Conservation (phyloP, 2,797 vertebrate species). For the Megalops cyprinoides region DNA sequence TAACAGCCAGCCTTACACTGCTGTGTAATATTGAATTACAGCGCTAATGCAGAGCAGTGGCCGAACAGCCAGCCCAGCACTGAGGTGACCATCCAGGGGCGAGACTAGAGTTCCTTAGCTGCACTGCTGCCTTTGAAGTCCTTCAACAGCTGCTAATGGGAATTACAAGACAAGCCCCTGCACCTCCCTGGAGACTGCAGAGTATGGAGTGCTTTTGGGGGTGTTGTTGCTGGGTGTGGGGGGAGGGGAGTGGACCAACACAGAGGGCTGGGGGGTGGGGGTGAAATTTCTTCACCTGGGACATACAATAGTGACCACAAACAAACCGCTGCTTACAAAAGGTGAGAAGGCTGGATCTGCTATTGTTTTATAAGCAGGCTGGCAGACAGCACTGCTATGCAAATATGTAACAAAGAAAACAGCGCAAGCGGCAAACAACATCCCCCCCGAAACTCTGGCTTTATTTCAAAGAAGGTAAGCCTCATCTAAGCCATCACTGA, state of each 20-base stretch:
- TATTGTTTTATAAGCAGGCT: too few species aligned
- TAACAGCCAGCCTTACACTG: not conserved
- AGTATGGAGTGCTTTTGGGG: conserved; percentile 4
- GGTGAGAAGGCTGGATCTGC: not conserved
- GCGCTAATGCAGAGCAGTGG: conserved; percentile 29
- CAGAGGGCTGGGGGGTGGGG: not conserved
- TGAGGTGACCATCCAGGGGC: conserved; percentile 37
- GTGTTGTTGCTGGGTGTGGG: not conserved
- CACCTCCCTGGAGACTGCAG: conserved; percentile 41
- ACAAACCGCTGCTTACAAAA: not conserved
- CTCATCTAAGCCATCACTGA: not conserved
- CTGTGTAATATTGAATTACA: conserved; percentile 16
- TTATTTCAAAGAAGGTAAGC: not conserved
- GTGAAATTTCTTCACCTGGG: too few species aligned
- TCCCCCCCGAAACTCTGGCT: not conserved
- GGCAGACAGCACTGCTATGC: not conserved
- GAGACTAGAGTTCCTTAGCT: conserved; percentile 42
- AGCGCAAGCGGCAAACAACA: not conserved
- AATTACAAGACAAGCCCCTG: conserved; percentile 34
- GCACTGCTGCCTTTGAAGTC: conserved; percentile 59
- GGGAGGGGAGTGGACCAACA: not conserved
- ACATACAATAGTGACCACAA: too few species aligned
- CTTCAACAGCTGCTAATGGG: conserved; percentile 57
- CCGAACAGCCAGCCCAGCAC: conserved; percentile 32
- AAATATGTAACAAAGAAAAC: not conserved